A percentile compares a stretch with the other conserved stretches of the same genome.
Conservation (phyloP, 2,797 vertebrate species). For the Bradypodion ventrale region DNA sequence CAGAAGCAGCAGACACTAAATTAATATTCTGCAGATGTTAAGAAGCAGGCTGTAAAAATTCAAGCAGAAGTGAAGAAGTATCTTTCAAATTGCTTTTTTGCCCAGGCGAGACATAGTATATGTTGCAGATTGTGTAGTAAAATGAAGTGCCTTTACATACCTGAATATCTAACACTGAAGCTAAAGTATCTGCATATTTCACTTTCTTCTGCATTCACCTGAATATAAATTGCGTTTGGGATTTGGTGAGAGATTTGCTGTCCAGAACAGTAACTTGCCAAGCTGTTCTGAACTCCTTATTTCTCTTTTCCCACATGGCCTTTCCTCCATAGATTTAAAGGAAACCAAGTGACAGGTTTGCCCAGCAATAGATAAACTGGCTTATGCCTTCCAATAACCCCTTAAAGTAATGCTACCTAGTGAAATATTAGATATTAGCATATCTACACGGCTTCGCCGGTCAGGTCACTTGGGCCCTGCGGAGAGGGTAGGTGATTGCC, state of each 20-base stretch:
- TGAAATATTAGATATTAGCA: background rate
- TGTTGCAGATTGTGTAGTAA: background rate
- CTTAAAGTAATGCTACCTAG: background rate
- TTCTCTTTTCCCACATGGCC: background rate
- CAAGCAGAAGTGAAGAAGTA: slow-evolving; percentile 23
- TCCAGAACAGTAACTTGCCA: background rate
- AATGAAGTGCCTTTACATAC: background rate
- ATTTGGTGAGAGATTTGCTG: too few species aligned
- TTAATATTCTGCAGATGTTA: slow-evolving; percentile 37
- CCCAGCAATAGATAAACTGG: background rate
- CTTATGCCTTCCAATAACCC: background rate
- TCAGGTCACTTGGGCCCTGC: too few species aligned
- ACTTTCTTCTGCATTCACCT: background rate
- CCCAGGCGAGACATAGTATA: background rate
- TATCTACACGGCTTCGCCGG: too few species aligned
- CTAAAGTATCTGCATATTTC: background rate
- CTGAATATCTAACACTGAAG: background rate
- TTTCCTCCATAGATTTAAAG: background rate
- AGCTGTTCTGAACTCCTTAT: background rate
- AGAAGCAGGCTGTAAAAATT: slow-evolving; percentile 30
- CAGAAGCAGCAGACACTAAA: slow-evolving; percentile 34
- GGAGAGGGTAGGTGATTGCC: too few species aligned
- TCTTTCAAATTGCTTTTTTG: background rate
- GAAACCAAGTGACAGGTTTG: background rate
- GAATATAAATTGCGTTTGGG: background rate